A percentile compares a stretch with the other conserved stretches of the same genome.
These are phyloP conservation scores for Malaclemys terrapin DNA, from an alignment of 2,113 vertebrate genomes.

Conservation along the genomic window DNA sequence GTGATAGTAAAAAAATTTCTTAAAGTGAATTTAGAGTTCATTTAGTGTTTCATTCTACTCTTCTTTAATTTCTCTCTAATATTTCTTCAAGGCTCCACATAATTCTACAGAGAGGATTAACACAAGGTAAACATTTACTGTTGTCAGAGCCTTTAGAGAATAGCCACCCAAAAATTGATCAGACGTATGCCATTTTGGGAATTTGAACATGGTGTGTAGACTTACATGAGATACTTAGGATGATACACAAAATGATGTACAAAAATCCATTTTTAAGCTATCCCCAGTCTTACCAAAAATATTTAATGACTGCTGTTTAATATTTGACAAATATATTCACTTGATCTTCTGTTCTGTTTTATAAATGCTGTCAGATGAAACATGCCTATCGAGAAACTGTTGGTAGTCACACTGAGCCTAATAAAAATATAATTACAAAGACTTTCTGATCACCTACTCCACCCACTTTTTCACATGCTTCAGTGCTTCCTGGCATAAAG, in stretches of 20 bases:
- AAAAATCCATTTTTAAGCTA: neutral
- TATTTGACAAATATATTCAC: neutral
- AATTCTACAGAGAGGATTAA: neutral
- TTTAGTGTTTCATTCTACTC: neutral
- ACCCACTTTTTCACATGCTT: constrained; percentile 29
- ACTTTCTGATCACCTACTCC: neutral
- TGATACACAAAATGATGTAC: neutral
- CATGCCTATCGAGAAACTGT: neutral
- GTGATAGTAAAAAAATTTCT: neutral
- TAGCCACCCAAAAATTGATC: neutral
- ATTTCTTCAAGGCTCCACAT: neutral
- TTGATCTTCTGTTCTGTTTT: neutral
- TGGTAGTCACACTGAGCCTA: neutral
- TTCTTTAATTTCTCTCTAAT: neutral
- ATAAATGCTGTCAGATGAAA: neutral
- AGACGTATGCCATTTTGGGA: neutral
- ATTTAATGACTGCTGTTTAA: neutral
- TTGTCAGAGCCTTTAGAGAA: neutral
- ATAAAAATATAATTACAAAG: neutral
- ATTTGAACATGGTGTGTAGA: neutral
- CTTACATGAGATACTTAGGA: neutral
- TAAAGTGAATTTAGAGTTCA: fast-evolving
- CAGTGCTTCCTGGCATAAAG: neutral
- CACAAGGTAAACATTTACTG: neutral
- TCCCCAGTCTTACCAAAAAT: neutral